phyloP scores from a whole-genome alignment of 2,888 invertebrate genomes.

The Amiota communis region DNA sequence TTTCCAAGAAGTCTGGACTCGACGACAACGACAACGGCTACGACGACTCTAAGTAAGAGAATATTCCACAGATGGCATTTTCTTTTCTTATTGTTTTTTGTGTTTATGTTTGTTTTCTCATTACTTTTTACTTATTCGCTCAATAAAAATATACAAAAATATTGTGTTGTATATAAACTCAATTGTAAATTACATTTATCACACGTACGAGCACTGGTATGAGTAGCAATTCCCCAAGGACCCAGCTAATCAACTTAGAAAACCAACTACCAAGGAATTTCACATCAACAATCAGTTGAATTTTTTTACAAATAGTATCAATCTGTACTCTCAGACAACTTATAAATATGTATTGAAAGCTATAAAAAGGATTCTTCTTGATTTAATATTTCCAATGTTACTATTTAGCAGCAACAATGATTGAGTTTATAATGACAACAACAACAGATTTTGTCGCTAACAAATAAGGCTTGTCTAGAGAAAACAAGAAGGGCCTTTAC shows the following conservation, averaged over 20 bases:
- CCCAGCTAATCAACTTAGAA: conserved; percentile 14
- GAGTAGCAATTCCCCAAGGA: conserved; percentile 15
- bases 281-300: conserved; percentile 12
- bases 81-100: too few relatives aligned
- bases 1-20: conserved; percentile 5
- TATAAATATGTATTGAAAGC: conserved; percentile 19
- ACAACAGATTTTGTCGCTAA: conserved; percentile 10
- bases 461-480: conserved; percentile 11
- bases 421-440: neutral
- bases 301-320: conserved; percentile 4
- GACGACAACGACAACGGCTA: too few relatives aligned
- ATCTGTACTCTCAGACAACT: neutral
- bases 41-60: too few relatives aligned
- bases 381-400: neutral
- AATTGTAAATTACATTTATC: conserved; percentile 7
- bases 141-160: too few relatives aligned
- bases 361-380: neutral
- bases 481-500: neutral
- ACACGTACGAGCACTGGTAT: conserved; percentile 21
- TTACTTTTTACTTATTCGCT: too few relatives aligned
- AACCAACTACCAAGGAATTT: conserved; percentile 4
- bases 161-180: too few relatives aligned
- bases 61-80: too few relatives aligned
- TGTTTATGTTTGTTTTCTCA: too few relatives aligned
- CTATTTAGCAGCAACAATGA: conserved; percentile 2